These are phyloP conservation scores for Pantherophis alleghaniensis DNA, from an alignment of 2,797 vertebrate species.

Conservation along the genomic window DNA sequence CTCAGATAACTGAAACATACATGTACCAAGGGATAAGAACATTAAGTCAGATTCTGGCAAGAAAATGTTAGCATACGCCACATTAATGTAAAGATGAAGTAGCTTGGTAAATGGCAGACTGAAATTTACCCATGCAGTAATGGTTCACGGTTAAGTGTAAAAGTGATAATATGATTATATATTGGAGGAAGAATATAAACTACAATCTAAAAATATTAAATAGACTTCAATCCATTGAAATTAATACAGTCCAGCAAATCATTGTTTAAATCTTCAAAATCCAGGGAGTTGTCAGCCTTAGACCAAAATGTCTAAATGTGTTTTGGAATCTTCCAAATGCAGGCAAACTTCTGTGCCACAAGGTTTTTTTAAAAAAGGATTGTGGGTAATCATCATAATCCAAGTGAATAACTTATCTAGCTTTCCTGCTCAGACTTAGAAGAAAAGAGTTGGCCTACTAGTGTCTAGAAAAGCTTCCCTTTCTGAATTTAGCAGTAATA, in stretches of 20 bases:
- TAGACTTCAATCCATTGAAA: not conserved
- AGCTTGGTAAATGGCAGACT: not conserved
- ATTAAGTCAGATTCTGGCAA: constrained; percentile 12
- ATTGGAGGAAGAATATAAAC: not conserved
- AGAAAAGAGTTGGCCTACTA: not conserved
- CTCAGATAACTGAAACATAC: not conserved
- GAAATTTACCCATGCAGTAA: not conserved
- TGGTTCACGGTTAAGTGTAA: not conserved
- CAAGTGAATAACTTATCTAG: not conserved
- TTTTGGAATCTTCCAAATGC: not conserved
- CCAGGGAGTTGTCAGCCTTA: not conserved
- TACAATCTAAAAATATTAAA: not conserved
- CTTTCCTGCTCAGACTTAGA: not conserved
- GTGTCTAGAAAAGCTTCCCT: not conserved
- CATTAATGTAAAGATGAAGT: constrained; percentile 7
- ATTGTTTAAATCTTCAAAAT: not conserved
- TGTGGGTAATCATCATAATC: not conserved
- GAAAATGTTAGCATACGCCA: not conserved
- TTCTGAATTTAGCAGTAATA: not conserved
- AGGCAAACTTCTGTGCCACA: not conserved
- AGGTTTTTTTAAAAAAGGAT: not conserved
- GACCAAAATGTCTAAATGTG: not conserved
- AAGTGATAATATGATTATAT: constrained; percentile 2
- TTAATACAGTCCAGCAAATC: not conserved
- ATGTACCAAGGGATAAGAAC: not conserved